Evolutionary conservation across 2,888 invertebrate genomes (phyloP).

Genomic region (Hyles lineata): DNA sequence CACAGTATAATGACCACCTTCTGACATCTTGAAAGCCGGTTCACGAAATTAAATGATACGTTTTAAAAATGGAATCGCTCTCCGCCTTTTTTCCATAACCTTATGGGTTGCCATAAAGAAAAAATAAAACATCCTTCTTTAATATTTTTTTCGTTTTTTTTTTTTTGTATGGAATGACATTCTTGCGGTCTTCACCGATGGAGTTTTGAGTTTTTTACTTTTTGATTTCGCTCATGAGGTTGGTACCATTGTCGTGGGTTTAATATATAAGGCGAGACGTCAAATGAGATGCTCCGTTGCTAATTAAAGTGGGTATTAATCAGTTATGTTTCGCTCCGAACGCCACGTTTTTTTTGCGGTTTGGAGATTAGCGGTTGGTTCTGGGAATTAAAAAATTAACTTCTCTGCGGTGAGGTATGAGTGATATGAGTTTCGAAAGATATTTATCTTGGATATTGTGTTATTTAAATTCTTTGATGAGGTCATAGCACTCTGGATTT

Average conservation of each 20-base stretch:
- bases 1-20: conserved; percentile 84
- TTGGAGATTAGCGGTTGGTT: conserved; percentile 74
- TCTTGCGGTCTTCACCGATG: conserved; percentile 79
- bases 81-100: conserved; percentile 84
- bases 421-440: conserved; percentile 54
- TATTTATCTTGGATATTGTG: conserved; percentile 20
- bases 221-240: conserved; percentile 27
- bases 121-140: conserved; percentile 81
- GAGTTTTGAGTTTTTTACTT: conserved; percentile 27
- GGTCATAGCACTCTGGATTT: conserved; percentile 21
- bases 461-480: conserved; percentile 18
- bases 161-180: conserved; percentile 68
- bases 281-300: conserved; percentile 70
- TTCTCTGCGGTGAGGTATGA: conserved; percentile 62
- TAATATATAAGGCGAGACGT: conserved; percentile 68
- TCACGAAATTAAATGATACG: conserved; percentile 84
- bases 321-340: conserved; percentile 71
- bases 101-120: conserved; percentile 81
- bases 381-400: conserved; percentile 74
- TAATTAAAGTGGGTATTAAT: conserved; percentile 79
- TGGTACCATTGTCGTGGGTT: conserved; percentile 59
- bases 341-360: conserved; percentile 72
- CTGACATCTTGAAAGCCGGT: conserved; percentile 84
- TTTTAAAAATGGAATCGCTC: conserved; percentile 85
- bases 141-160: conserved; percentile 66